Percentiles rank a stretch among this genome's conserved stretches.
Evolutionary conservation across 2,888 invertebrate species (phyloP).

Genomic region (Anticlea derivata): DNA sequence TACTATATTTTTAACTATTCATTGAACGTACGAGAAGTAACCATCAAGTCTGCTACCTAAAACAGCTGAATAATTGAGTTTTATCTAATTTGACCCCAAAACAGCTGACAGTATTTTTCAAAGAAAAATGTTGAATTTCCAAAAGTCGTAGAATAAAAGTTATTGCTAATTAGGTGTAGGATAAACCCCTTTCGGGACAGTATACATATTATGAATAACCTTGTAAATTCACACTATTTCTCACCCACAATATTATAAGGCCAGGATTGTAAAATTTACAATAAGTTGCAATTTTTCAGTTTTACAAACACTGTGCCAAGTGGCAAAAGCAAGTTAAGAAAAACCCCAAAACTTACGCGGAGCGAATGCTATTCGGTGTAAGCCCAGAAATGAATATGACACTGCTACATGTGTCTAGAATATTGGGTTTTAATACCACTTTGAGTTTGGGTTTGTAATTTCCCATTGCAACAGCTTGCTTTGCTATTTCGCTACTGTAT

Average conservation of each 20-base stretch:
- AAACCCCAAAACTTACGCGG: conserved; percentile 85
- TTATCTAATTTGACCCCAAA: too few species aligned
- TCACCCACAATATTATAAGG: background rate
- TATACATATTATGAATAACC: too few species aligned
- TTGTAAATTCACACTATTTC: too few species aligned
- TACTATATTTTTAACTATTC: too few species aligned
- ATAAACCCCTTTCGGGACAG: too few species aligned
- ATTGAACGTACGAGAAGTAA: too few species aligned
- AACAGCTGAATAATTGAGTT: too few species aligned
- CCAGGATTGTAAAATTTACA: conserved; percentile 16
- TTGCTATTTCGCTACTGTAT: conserved; percentile 55
- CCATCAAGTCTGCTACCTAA: too few species aligned
- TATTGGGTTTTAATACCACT: conserved; percentile 82
- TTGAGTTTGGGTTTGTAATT: conserved; percentile 78
- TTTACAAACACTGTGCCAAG: conserved; percentile 89
- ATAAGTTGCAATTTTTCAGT: conserved; percentile 84
- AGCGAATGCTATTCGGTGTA: conserved; percentile 80
- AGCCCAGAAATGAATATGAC: conserved; percentile 83
- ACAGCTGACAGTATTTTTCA: too few species aligned
- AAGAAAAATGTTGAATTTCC: too few species aligned
- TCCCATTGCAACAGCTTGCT: conserved; percentile 48
- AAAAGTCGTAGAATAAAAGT: too few species aligned
- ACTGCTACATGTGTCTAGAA: conserved; percentile 82
- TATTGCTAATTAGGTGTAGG: too few species aligned
- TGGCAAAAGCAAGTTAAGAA: conserved; percentile 88